Base-by-base conservation (phyloP, 2,888 invertebrate genomes). In the Thecophora atra region DNA sequence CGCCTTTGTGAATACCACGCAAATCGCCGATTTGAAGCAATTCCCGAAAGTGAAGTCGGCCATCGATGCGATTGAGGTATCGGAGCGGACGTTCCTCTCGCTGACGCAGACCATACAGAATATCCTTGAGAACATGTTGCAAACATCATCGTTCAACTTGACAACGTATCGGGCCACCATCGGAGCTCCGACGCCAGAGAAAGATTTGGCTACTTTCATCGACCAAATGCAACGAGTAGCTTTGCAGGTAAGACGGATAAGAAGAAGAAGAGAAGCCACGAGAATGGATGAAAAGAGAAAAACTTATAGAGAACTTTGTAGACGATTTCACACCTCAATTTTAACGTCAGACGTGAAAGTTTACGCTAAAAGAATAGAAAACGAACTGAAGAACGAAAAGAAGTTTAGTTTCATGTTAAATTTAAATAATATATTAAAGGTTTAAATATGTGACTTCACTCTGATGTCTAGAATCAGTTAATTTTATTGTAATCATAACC, bases 1-100 rank as follows among this genome's bases (percentile, higher is more conserved):
- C 78, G 90, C 89, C 81, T 89, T 92, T 75, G 87, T 93, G 74
- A 91, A 94, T 82, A 88, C 93, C 63, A 91, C 92, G 79, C 89
- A 90, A 78, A 89, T 85, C 77, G 83, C 83, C 76, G 85, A 86
- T 80, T 79, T 85, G 72, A 84, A 83, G 76, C 84, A 87, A 80
- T 87, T 84, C 78, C 84, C 84, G 28, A 84, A 85, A 79, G 83
- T 87, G 56, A 84, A 84, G 58, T 79, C 81, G 44, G 85, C 86
- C 77, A 83, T 87, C 77, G 83, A 83, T 79, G 80, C 82, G 3
- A 84, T 87, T 71, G 78, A 79, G 65, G 86, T 86, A 66, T 85
- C 86, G 51, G 85, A 84, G 74, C 82, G 83, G 44, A 82, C 83
- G 19, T 74, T 87, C 58, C 80, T 85, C 74, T 83, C 83, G 60